Evolutionary conservation across 2,797 vertebrate species (phyloP), one percentile per base, ranked within the genome.

Genomic region (Danio albolineatus): DNA sequence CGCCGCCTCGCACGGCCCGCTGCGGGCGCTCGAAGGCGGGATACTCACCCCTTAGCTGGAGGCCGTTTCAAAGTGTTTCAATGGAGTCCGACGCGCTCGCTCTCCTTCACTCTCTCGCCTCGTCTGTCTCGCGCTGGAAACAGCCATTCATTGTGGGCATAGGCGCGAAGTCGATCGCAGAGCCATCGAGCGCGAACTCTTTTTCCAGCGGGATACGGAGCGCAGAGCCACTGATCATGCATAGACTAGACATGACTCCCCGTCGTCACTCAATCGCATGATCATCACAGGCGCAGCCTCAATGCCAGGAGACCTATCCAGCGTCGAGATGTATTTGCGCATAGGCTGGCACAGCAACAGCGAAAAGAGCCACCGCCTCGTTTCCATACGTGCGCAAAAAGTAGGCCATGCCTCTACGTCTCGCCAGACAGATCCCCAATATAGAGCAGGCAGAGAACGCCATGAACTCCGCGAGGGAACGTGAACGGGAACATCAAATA

Each of bases 101-200:
- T 84, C 82, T 80, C 81, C 89, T 89, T 87, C 88, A 86, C 86
- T 84, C 88, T 83, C 87, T 88, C 78, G 67, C 77, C 77, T 79
- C 57, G 66, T 72, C 77, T 71, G 77, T 83, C 83, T 89, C 88
- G 88, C 62, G 91, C 92, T 92, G 93, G 92, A 69, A 91, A 92
- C 93, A 89, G 94, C 95, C 96, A 96, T 96, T 97, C 95, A 96
- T 94, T 94, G 94, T 90, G 89, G 91, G 91, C 86, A 91, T 88
- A 92, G 92, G 88, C 89, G 89, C 53, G 81, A 28, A 87, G 89
- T 91, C 89, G 92, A 94, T 89, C 87, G 84, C 93, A 89, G 94
- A 94, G 89, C 89, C 84, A 90, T 92, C 90, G 92, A 93, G 91
- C 88, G 89, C 89, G 87, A 90, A 82, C 84, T 81, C 90, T 82